Evolutionary conservation across 2,113 vertebrate genomes (phyloP).

Genomic region (Zosterops hypoxanthus): DNA sequence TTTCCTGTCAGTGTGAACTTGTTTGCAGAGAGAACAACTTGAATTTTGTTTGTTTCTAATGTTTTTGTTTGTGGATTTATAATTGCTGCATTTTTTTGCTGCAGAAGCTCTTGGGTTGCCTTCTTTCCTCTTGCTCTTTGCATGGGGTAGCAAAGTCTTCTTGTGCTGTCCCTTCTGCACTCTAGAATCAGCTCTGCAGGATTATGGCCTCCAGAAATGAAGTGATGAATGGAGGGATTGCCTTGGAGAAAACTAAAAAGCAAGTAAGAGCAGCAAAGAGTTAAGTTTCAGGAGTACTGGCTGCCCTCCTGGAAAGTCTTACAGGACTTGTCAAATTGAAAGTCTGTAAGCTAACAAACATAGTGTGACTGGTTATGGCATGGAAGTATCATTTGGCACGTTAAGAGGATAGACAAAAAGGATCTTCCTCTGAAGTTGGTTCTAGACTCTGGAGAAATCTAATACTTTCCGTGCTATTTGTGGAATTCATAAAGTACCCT

Average conservation of each 20-base stretch:
- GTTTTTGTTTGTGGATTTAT: neutral
- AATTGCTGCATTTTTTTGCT: neutral
- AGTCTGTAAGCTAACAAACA: rapidly evolving
- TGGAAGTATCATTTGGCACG: neutral
- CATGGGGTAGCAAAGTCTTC: neutral
- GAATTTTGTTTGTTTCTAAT: neutral
- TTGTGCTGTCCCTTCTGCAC: neutral
- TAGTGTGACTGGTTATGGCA: neutral
- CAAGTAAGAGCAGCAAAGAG: neutral
- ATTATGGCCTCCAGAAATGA: neutral
- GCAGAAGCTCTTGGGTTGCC: neutral
- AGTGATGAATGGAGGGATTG: neutral
- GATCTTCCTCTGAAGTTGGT: neutral
- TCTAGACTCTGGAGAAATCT: neutral
- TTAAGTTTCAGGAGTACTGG: neutral
- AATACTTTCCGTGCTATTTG: neutral
- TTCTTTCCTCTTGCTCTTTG: neutral
- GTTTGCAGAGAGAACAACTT: neutral
- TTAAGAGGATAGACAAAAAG: neutral
- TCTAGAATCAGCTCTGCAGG: neutral
- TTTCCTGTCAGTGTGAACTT: neutral
- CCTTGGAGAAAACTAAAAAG: neutral
- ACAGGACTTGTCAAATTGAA: neutral
- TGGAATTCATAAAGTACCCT: neutral
- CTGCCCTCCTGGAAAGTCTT: neutral